These are phyloP conservation scores for Cettia cetti DNA, from an alignment of 2,113 vertebrate species.

Conservation along the genomic window DNA sequence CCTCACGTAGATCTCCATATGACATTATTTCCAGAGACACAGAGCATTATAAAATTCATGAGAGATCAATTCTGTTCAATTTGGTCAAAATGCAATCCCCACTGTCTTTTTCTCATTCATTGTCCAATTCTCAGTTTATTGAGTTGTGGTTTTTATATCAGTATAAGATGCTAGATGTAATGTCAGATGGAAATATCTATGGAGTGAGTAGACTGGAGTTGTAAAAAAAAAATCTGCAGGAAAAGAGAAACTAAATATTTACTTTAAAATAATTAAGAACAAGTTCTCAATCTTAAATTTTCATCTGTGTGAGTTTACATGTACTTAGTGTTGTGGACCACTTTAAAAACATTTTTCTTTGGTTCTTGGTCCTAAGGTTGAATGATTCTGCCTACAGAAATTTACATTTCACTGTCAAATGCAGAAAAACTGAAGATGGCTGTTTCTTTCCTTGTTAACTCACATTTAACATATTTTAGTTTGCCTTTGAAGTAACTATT, in stretches of 20 bases:
- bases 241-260: not conserved
- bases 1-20: not conserved
- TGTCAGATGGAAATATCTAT: not conserved
- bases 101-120: not conserved
- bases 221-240: not conserved
- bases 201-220: not conserved
- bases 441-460: not conserved
- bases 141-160: not conserved
- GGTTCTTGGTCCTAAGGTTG: not conserved
- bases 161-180: not conserved
- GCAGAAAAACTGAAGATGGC: not conserved
- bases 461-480: not conserved
- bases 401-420: not conserved
- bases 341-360: not conserved
- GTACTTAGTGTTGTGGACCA: not conserved
- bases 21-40: not conserved
- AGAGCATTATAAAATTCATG: not conserved
- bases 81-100: not conserved
- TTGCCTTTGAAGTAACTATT: not conserved
- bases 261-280: not conserved
- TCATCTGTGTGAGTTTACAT: not conserved
- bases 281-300: not conserved
- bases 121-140: not conserved
- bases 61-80: not conserved
- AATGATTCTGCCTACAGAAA: not conserved